Base-by-base conservation (phyloP, 2,113 vertebrate genomes). In the Acanthisitta chloris region DNA sequence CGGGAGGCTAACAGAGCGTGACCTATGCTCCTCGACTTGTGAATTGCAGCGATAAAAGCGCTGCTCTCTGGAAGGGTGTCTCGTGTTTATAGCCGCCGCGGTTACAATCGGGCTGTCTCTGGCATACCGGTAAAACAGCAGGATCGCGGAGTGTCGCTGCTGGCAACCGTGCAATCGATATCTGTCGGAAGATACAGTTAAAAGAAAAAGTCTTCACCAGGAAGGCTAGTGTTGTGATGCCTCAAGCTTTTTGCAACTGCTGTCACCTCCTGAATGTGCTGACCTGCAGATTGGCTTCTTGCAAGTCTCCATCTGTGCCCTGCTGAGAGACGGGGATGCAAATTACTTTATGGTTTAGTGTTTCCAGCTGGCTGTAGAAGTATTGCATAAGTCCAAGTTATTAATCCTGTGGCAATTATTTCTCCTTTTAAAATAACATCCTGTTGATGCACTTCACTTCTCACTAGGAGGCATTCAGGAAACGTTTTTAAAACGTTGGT, bases 351-450 rank as follows among this genome's bases (percentile, higher is more conserved):
- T 77, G 57, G 74, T 67, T 84, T 90, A 73, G 81, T 74, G 84
- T 81, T 95, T 96, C 81, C 84, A 94, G 21, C 64, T 93, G 90
- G 81, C 91, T 96, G 81, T 38, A 67, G 74, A 83, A 88, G 65
- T 66, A 62, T 95, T 96, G 88, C 93, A 65, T 91, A 95, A 97
- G 76, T 86, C 69, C 67, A 54, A 43, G 71, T 97, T 96, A 92
- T 81, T 93, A 93, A 86, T 97, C 96, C 92, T 34, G 82, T 54
- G 70, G 11, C 73, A 93, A 83, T 97, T 95, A 86, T 96, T 97
- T 96, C 54, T 96, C 57, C 36, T 92, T 89, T 93, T 95, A 88
- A 94, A 91, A 40, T 51, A 81, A 94, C 80, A 48, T 95, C 94
- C 94, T 96, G 80, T 96, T 90, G 93, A 88, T 93, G 79, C 61